phyloP scores from a whole-genome alignment of 2,797 vertebrate species.

The Melanogrammus aeglefinus region DNA sequence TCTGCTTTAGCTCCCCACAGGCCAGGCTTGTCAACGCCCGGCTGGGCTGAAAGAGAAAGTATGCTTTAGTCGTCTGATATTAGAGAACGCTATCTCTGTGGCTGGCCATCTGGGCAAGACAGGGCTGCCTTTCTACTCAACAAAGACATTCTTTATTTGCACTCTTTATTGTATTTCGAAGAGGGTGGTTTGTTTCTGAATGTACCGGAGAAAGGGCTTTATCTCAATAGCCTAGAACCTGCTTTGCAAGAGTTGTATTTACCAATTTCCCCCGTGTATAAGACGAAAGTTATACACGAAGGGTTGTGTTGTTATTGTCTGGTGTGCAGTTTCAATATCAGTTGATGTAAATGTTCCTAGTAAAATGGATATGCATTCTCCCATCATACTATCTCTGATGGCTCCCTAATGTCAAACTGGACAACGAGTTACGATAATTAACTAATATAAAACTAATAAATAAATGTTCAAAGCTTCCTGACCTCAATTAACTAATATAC shows the following conservation, averaged over 20 bases:
- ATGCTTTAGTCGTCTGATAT: conserved; percentile 75
- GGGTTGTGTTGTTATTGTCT: not conserved
- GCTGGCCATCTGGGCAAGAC: conserved; percentile 66
- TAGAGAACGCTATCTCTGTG: conserved; percentile 75
- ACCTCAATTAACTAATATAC: not conserved
- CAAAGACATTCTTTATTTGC: conserved; percentile 43
- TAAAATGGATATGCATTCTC: not conserved
- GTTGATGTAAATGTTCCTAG: not conserved
- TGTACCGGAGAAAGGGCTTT: not conserved
- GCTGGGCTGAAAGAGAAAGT: conserved; percentile 61
- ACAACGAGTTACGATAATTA: not conserved
- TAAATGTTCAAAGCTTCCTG: not conserved
- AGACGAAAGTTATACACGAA: not conserved
- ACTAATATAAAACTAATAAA: not conserved
- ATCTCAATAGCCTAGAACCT: not conserved
- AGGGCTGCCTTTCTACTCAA: conserved; percentile 69
- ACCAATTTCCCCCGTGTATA: not conserved
- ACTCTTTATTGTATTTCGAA: conserved; percentile 2
- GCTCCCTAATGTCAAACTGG: not conserved
- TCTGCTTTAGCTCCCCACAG: conserved; percentile 72
- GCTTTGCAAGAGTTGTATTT: not conserved
- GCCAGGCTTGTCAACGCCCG: conserved; percentile 81
- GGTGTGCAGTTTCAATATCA: not conserved
- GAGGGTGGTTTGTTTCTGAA: not conserved
- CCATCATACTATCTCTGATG: not conserved